These are phyloP conservation scores for Cirrhinus mrigala DNA, from an alignment of 2,797 vertebrate genomes.

Conservation along the genomic window DNA sequence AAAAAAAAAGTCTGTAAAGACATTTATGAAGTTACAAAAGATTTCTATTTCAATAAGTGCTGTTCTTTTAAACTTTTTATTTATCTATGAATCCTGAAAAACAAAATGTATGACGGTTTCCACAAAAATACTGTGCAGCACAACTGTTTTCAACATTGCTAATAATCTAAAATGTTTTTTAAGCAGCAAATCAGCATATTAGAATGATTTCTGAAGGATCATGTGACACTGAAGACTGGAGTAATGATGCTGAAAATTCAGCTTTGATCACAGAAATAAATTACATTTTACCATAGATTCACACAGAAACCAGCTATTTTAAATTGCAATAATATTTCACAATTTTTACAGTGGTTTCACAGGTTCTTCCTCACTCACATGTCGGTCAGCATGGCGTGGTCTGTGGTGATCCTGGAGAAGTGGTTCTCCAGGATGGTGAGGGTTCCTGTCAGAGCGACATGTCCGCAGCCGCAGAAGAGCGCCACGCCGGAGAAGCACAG, in stretches of 20 bases:
- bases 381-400: conserved; percentile 91
- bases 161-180: neutral
- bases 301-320: neutral
- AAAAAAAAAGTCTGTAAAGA: no score
- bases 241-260: neutral
- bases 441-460: conserved; percentile 93
- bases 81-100: neutral
- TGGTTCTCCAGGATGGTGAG: conserved; percentile 90
- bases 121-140: neutral
- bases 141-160: no score
- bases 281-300: neutral
- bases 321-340: neutral
- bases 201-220: neutral
- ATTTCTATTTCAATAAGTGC: no score
- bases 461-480: conserved; percentile 96
- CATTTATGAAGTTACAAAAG: no score
- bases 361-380: conserved; percentile 73
- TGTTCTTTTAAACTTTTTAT: no score
- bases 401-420: conserved; percentile 89
- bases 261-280: neutral
- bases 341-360: neutral
- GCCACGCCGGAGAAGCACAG: conserved; percentile 98
- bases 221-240: neutral
- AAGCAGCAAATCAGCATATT: neutral
- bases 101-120: no score